phyloP scores from a whole-genome alignment of 2,888 invertebrate species.

The Mimumesa dahlbomi region DNA sequence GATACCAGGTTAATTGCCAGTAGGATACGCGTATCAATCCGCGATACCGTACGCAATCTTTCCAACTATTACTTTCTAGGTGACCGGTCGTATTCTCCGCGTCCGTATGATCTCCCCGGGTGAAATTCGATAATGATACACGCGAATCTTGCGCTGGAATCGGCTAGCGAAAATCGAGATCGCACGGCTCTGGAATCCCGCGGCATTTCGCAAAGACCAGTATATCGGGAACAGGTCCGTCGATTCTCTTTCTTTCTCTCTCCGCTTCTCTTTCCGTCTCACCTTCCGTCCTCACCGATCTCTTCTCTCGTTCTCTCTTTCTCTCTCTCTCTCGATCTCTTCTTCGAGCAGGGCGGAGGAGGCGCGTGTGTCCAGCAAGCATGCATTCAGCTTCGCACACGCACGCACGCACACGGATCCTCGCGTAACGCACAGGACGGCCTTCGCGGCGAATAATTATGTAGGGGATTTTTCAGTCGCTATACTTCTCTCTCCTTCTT shows the following conservation, averaged over 20 bases:
- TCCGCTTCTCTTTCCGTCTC: slow-evolving; percentile 11
- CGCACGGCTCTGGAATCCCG: slow-evolving; percentile 64
- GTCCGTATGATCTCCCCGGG: background rate
- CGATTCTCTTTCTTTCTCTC: slow-evolving; percentile 2
- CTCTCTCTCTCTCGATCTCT: slow-evolving; percentile 10
- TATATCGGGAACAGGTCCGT: slow-evolving; percentile 74
- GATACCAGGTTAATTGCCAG: no score
- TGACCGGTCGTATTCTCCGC: no score
- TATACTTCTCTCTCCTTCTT: slow-evolving; percentile 14
- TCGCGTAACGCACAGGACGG: slow-evolving; percentile 72
- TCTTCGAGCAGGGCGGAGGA: slow-evolving; percentile 30
- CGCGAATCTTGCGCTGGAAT: slow-evolving; percentile 4
- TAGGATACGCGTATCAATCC: no score
- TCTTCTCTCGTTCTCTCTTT: slow-evolving; percentile 3
- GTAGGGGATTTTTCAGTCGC: slow-evolving; percentile 70
- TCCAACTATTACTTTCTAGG: no score
- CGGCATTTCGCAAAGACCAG: slow-evolving; percentile 74
- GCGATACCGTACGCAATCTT: background rate
- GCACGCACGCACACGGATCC: slow-evolving; percentile 35
- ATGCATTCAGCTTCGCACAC: slow-evolving; percentile 37
- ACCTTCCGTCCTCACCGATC: background rate
- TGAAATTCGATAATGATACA: slow-evolving; percentile 1
- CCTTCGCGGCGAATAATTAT: slow-evolving; percentile 77
- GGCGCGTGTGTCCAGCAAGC: slow-evolving; percentile 44
- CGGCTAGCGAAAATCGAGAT: slow-evolving; percentile 55